Evolutionary conservation across 2,113 vertebrate species (phyloP).

Genomic region (Protobothrops mucrosquamatus): DNA sequence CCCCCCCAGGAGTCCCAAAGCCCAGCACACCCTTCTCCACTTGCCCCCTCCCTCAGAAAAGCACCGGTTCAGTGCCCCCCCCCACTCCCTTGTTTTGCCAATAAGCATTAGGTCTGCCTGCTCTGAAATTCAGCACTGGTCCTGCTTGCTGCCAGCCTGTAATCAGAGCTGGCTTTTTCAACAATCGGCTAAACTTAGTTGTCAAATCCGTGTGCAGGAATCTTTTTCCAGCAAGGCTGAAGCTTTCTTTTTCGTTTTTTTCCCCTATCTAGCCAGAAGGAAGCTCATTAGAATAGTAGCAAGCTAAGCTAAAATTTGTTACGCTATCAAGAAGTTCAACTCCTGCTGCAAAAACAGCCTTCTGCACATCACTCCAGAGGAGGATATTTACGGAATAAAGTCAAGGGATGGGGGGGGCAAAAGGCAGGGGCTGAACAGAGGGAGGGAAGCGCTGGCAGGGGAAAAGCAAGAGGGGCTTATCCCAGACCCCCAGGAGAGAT

Average conservation of each 20-base stretch:
- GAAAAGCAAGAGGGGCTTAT: constrained; percentile 1
- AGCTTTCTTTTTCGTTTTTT: constrained; percentile 45
- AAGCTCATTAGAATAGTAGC: constrained; percentile 53
- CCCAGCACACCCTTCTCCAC: background rate
- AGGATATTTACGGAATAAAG: constrained; percentile 45
- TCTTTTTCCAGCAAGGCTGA: constrained; percentile 45
- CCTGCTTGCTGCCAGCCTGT: constrained; percentile 32
- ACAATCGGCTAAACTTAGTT: constrained; percentile 40
- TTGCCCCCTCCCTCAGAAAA: background rate
- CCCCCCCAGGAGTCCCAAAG: background rate
- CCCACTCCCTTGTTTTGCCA: background rate
- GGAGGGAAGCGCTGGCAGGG: rapidly evolving
- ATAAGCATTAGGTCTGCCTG: background rate
- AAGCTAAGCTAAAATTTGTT: constrained; percentile 54
- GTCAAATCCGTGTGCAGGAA: constrained; percentile 48
- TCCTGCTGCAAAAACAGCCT: constrained; percentile 24
- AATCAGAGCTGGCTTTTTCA: constrained; percentile 48
- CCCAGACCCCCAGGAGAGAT: background rate
- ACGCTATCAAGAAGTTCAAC: constrained; percentile 53
- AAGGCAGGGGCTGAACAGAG: constrained; percentile 12
- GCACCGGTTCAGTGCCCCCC: background rate
- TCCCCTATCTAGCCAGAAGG: constrained; percentile 47
- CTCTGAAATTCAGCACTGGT: constrained; percentile 37
- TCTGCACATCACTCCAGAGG: constrained; percentile 35
- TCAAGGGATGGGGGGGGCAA: background rate